Base-by-base conservation (phyloP, 1,140 invertebrate genomes). In the Chionoecetes opilio region DNA sequence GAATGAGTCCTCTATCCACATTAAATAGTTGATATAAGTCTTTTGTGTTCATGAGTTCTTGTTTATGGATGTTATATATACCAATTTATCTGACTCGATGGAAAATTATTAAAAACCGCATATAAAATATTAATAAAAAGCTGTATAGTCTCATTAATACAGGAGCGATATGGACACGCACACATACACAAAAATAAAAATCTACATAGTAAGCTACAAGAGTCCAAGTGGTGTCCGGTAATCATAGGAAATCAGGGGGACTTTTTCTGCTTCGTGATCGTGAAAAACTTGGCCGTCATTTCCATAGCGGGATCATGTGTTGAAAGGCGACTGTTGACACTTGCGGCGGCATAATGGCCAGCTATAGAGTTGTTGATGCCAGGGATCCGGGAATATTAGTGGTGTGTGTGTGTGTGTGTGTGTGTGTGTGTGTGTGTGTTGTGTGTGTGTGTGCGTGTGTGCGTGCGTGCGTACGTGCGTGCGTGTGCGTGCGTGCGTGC, bases 361-460 rank as follows among this genome's bases (percentile, higher is more conserved):
- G 63, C 11, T 75, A 75, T 26, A 75, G 21, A 26, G 21, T 75
- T n/a, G 21, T 75, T 75, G 63, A 75, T 75, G 26, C 63, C 63
- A n/a, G 11, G 26, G 63, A 75, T 75, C 63, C 63, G 21, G 26
- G 63, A 26, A 75, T 75, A 75, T 75, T 75, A 75, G 63, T 21
- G 63, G 63, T 75, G 63, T 26, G 21, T 53, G 21, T 75, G 21
- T 75, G 63, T 75, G 63, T 75, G 63, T 75, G 63, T 75, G 63
- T 75, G 63, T 75, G 63, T 75, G 63, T 75, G 63, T 75, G 63
- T 75, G 63, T 75, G 63, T 75, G 63, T 53, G 63, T n/a, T n/a
- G 21, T 75, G 21, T 75, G 63, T 75, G 63, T 75, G 63, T 46
- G 41, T 46, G 41, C 14, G 41, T 46, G 41, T 46, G 41, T 46